Percentiles rank a stretch among this genome's conserved stretches.
phyloP scores from a whole-genome alignment of 64 coral and sea anemone genomes.

The Dendrophyllia cribrosa region DNA sequence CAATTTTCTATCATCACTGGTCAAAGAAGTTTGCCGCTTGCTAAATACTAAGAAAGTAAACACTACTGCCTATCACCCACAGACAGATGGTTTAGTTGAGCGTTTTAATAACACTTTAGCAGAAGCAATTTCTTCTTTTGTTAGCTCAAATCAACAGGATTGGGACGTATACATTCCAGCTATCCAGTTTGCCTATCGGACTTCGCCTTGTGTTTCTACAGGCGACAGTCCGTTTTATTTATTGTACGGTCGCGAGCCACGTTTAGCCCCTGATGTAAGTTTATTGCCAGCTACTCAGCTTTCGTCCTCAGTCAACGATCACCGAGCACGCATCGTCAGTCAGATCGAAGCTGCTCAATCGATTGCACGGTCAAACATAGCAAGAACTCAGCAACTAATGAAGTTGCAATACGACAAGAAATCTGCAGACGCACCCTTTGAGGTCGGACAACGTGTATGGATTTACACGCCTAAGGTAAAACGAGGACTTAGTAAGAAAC shows the following conservation, averaged over 20 bases:
- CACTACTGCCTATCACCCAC: too few relatives aligned
- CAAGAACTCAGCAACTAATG: too few relatives aligned
- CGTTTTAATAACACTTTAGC: background rate
- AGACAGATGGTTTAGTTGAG: constrained; percentile 1
- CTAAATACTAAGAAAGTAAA: background rate
- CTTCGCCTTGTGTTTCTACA: background rate
- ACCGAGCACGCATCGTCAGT: too few relatives aligned
- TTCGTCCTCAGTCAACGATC: too few relatives aligned
- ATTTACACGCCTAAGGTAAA: constrained; percentile 43
- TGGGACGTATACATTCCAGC: constrained; percentile 23
- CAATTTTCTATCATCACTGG: constrained; percentile 39
- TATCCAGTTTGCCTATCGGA: constrained; percentile 12
- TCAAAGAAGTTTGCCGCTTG: background rate
- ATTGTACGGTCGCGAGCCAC: constrained; percentile 30
- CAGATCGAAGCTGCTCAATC: too few relatives aligned
- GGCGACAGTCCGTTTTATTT: constrained; percentile 29
- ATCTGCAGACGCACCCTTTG: background rate
- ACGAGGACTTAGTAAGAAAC: constrained; percentile 43
- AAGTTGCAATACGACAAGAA: constrained; percentile 18
- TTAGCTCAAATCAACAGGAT: background rate
- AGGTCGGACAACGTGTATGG: constrained; percentile 46
- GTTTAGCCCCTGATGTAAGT: background rate
- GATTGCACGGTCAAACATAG: too few relatives aligned
- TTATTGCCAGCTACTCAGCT: background rate
- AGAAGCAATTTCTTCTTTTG: constrained; percentile 2